Conservation (phyloP, 2,888 invertebrate species). For the Archips xylosteana region DNA sequence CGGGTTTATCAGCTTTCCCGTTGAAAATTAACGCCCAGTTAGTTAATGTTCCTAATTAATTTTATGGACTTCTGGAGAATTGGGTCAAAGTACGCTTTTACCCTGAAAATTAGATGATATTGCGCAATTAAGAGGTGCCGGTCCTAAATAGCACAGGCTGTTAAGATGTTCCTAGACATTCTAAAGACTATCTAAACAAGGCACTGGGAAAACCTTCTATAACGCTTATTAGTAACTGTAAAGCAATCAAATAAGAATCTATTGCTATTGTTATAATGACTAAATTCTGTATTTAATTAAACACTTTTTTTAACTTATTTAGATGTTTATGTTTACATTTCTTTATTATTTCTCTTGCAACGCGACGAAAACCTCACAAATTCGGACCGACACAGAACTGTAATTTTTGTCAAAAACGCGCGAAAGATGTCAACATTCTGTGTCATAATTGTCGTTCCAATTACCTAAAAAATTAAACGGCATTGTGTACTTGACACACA, state of each 20-base stretch:
- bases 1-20: constrained; percentile 19
- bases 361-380: constrained; percentile 16
- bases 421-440: constrained; percentile 37
- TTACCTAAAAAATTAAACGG: constrained; percentile 35
- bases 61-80: constrained; percentile 23
- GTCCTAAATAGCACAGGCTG: background rate
- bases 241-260: no score
- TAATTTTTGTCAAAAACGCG: constrained; percentile 39
- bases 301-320: constrained; percentile 33
- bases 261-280: no score
- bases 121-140: background rate
- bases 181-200: background rate
- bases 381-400: constrained; percentile 36
- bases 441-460: constrained; percentile 39
- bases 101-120: constrained; percentile 11
- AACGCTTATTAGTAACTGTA: no score
- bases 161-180: background rate
- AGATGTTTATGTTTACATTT: constrained; percentile 18
- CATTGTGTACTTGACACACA: constrained; percentile 38
- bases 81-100: constrained; percentile 28
- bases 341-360: constrained; percentile 24
- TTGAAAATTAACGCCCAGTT: constrained; percentile 19
- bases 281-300: constrained; percentile 7
- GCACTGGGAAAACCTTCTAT: no score
- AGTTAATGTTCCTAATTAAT: constrained; percentile 28